Base-by-base conservation (phyloP, 2,113 vertebrate genomes). In the Xiphophorus hellerii region DNA sequence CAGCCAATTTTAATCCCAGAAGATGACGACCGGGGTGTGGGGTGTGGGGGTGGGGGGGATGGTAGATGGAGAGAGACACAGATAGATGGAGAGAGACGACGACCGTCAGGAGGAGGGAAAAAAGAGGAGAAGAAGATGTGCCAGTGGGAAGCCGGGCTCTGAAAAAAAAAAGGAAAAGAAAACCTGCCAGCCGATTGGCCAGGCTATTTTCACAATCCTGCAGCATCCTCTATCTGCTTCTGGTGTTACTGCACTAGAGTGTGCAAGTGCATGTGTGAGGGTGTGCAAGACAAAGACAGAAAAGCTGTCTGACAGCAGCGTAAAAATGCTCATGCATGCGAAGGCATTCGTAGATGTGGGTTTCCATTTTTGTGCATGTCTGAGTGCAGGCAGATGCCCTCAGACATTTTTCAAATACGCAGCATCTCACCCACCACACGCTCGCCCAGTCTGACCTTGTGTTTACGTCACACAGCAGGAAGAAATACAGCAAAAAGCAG, bases 131-230 rank as follows among this genome's bases (percentile, higher is more conserved):
- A 86, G 87, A 83, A 89, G 89, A 90, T 88, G 89, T 92, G 90
- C 93, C 88, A 89, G 91, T 86, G 85, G 87, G 91, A 90, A 92
- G 90, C 92, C 90, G 85, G 90, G 91, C 90, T 92, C 84, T 82
- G 71, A 84, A 29, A 29, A 29, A 17, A 29, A 29, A 62, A 8
- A 6, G 17, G 15, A 10, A 10, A 30, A 63, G 70, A 81, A 88
- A 86, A 91, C 70, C 90, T 80, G 90, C 75, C 85, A 89, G 86
- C 74, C 70, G 84, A 92, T 92, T 92, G 92, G 93, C 69, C 67
- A 35, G 58, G 54, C 22, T 9, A 70, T 74, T 88, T 81, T 54
- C 20, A 78, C 77, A 61, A 89, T 94, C 92, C 83, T 84, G 75
- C 76, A 93, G 92, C 88, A 66, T 71, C 94, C 87, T 82, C 94